A percentile compares a stretch with the other conserved stretches of the same genome.
Evolutionary conservation across 2,888 invertebrate species (phyloP).

Genomic region (Oscheius sp.): DNA sequence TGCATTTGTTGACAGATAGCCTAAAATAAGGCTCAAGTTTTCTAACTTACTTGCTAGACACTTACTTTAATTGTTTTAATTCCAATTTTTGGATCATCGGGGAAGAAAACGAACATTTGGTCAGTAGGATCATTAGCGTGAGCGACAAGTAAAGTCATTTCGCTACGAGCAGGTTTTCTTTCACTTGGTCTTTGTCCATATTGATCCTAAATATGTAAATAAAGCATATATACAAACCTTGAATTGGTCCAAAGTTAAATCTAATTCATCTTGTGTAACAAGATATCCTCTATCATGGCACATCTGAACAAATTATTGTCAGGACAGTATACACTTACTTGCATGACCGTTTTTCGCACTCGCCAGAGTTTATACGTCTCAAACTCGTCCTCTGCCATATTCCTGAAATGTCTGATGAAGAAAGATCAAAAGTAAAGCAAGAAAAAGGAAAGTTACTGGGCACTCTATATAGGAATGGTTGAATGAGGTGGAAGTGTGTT

Average conservation of each 20-base stretch:
- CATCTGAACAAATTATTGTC: constrained; percentile 78
- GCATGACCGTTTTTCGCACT: constrained; percentile 74
- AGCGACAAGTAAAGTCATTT: constrained; percentile 93
- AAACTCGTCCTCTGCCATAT: constrained; percentile 84
- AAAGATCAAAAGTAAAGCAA: too few relatives aligned
- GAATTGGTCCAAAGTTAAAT: constrained; percentile 96
- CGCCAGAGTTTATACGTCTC: constrained; percentile 98
- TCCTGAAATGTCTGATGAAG: neutral
- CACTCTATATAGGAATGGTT: too few relatives aligned
- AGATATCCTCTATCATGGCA: constrained; percentile 98
- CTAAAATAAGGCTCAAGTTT: neutral
- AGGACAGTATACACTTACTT: neutral
- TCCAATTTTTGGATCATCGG: constrained; percentile 98
- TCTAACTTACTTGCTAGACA: too few relatives aligned
- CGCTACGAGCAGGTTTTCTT: constrained; percentile 80
- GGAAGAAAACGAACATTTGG: constrained; percentile 99
- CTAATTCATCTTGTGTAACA: constrained; percentile 98
- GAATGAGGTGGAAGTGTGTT: too few relatives aligned
- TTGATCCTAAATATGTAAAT: constrained; percentile 38
- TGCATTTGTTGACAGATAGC: constrained; percentile 96
- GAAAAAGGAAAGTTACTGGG: too few relatives aligned
- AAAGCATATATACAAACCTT: too few relatives aligned
- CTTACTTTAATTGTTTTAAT: constrained; percentile 89
- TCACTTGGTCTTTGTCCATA: constrained; percentile 93
- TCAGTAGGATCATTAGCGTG: constrained; percentile 99